phyloP scores from a whole-genome alignment of 2,797 vertebrate species.

The Artibeus jamaicensis region DNA sequence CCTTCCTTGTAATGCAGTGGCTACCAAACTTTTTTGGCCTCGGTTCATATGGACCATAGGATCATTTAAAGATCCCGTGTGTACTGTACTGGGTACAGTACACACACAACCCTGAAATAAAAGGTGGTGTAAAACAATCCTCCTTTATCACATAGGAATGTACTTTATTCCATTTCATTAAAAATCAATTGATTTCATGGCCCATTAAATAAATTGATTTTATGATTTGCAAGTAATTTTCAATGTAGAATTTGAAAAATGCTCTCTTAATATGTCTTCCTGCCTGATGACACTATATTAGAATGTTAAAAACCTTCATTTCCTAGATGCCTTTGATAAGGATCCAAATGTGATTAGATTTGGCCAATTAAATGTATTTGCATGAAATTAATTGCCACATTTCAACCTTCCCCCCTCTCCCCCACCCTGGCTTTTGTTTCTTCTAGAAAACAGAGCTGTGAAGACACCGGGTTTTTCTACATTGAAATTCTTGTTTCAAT shows the following conservation, averaged over 20 bases:
- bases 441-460: constrained; percentile 15
- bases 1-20: not conserved
- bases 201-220: constrained; percentile 59
- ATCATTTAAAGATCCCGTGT: constrained; percentile 30
- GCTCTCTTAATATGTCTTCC: constrained; percentile 19
- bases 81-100: no score
- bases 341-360: not conserved
- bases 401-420: not conserved
- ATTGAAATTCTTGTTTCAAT: not conserved
- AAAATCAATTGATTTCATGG: constrained; percentile 50
- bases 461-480: not conserved
- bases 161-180: constrained; percentile 51
- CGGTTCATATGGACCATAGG: not conserved
- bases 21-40: not conserved
- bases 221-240: constrained; percentile 49
- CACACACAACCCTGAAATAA: not conserved
- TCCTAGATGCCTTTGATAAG: not conserved
- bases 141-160: constrained; percentile 2
- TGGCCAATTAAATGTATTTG: not conserved
- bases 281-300: not conserved
- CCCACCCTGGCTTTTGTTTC: not conserved
- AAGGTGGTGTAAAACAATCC: not conserved
- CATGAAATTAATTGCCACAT: not conserved
- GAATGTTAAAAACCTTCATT: constrained; percentile 42
- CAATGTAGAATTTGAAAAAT: constrained; percentile 44